Percentiles rank a stretch among this genome's conserved stretches.
Evolutionary conservation across 1,140 invertebrate species (phyloP).

Genomic region (Bombyx mandarina): DNA sequence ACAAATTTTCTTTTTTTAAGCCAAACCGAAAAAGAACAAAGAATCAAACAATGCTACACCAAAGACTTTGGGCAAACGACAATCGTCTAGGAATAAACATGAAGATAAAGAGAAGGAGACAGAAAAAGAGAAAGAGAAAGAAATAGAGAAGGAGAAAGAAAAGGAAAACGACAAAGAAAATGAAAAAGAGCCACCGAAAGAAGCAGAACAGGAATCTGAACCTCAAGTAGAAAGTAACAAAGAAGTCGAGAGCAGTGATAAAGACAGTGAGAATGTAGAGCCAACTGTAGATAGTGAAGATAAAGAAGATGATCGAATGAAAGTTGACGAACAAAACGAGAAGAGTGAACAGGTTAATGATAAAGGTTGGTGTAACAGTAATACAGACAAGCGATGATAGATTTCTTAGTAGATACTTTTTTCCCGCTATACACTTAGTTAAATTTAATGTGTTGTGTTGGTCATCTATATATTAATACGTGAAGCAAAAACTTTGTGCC

Average conservation of each 20-base stretch:
- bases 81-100: slow-evolving; percentile 36
- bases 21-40: slow-evolving; percentile 31
- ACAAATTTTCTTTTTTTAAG: slow-evolving; percentile 15
- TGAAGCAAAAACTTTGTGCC: too few species aligned
- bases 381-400: too few species aligned
- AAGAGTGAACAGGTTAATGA: slow-evolving; percentile 9
- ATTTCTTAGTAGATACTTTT: neutral
- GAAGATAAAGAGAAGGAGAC: slow-evolving; percentile 25
- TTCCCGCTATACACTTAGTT: too few species aligned
- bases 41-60: slow-evolving; percentile 9
- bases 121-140: slow-evolving; percentile 14
- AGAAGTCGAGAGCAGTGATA: slow-evolving; percentile 10
- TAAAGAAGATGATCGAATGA: neutral
- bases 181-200: slow-evolving; percentile 14
- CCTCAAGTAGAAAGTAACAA: slow-evolving; percentile 12
- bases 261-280: slow-evolving; percentile 12
- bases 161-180: slow-evolving; percentile 13
- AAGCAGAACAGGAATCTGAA: slow-evolving; percentile 12
- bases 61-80: slow-evolving; percentile 37
- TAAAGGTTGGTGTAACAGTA: slow-evolving; percentile 1
- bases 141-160: slow-evolving; percentile 11
- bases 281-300: too few species aligned
- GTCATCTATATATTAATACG: too few species aligned
- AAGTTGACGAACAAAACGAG: slow-evolving; percentile 10
- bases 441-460: too few species aligned